These are phyloP conservation scores for Pentalonia nigronervosa DNA, from an alignment of 1,140 invertebrate species.

Conservation along the genomic window DNA sequence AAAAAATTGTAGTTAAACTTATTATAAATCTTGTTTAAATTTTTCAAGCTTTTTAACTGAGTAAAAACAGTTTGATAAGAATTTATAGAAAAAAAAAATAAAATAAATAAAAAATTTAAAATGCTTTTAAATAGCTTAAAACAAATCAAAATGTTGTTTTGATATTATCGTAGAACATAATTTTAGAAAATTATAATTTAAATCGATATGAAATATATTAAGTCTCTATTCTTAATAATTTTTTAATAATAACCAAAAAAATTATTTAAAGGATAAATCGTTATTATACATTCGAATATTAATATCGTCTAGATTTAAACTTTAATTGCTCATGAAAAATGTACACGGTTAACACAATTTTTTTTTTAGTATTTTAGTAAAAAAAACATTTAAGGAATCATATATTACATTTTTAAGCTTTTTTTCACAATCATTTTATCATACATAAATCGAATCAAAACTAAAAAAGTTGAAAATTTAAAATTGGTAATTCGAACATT, in stretches of 20 bases:
- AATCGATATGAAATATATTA: neutral
- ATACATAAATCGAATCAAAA: neutral
- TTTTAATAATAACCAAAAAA: neutral
- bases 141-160: no score
- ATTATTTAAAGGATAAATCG: no score
- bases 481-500: neutral
- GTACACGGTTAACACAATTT: no score
- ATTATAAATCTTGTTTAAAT: neutral
- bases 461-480: neutral
- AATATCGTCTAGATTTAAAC: neutral
- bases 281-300: no score
- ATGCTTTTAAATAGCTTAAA: no score
- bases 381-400: no score
- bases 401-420: no score
- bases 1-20: neutral
- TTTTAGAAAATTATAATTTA: neutral
- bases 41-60: neutral
- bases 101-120: neutral
- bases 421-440: neutral
- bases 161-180: neutral
- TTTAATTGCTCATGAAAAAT: neutral
- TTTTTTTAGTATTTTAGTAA: no score
- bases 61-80: no score
- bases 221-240: neutral
- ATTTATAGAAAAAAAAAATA: neutral